These are phyloP conservation scores for Neosalanx taihuensis DNA, from an alignment of 2,797 vertebrate species.

Conservation along the genomic window DNA sequence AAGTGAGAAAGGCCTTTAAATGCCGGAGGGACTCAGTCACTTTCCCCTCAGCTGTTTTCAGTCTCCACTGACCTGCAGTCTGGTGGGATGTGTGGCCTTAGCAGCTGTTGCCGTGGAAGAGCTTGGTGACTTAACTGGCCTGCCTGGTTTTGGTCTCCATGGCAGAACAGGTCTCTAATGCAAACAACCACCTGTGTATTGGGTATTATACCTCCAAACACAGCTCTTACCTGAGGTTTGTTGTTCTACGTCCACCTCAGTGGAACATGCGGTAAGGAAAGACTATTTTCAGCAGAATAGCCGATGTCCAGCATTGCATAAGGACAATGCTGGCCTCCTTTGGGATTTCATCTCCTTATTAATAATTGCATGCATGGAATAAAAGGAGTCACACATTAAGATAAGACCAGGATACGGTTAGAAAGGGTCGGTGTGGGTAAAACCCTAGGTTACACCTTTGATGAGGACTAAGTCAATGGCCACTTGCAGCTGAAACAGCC, in stretches of 20 bases:
- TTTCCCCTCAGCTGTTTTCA: constrained; percentile 5
- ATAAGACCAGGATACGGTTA: no score
- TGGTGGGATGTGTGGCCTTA: background rate
- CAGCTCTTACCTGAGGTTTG: background rate
- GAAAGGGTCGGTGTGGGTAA: no score
- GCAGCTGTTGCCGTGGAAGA: constrained; percentile 5
- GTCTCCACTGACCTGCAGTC: background rate
- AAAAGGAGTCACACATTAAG: no score
- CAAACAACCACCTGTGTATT: background rate
- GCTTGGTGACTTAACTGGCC: constrained; percentile 11
- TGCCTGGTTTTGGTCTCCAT: constrained; percentile 24
- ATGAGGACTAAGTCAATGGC: no score
- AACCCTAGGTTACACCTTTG: no score
- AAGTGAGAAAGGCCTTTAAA: background rate
- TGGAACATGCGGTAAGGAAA: background rate
- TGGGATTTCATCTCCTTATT: no score
- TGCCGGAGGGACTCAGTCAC: background rate
- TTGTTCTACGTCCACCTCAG: background rate
- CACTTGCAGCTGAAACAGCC: background rate
- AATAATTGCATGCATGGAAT: no score
- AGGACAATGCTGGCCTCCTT: no score
- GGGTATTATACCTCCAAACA: background rate
- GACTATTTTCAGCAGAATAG: no score
- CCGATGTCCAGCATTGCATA: no score
- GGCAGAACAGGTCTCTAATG: constrained; percentile 24